phyloP scores from a whole-genome alignment of 2,113 vertebrate genomes.

The Eublepharis macularius region DNA sequence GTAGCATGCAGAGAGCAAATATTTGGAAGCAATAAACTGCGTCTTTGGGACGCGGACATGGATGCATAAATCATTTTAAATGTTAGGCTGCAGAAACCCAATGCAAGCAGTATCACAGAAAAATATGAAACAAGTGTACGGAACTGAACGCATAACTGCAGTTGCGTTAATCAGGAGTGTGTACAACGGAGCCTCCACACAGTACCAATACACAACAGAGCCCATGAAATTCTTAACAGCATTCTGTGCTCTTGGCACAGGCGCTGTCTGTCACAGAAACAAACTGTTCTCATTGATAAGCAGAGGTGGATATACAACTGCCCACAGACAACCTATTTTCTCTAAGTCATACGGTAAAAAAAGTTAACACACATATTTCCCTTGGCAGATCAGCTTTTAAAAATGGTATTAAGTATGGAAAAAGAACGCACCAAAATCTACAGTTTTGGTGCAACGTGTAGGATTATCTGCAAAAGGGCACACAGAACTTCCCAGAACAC shows the following conservation, averaged over 20 bases:
- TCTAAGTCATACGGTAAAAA: too few species aligned
- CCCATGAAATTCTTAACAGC: background rate
- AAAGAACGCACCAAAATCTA: too few species aligned
- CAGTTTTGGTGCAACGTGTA: too few species aligned
- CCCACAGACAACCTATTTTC: too few species aligned
- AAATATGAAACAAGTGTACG: background rate
- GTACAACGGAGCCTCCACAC: background rate
- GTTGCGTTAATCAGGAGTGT: background rate
- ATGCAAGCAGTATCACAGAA: conserved; percentile 30
- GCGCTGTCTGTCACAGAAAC: background rate
- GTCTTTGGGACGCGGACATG: conserved; percentile 40
- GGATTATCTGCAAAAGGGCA: too few species aligned
- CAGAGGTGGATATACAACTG: too few species aligned
- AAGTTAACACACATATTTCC: too few species aligned
- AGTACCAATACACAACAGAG: background rate
- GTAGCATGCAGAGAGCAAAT: conserved; percentile 28
- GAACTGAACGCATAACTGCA: too few species aligned
- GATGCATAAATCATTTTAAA: conserved; percentile 3
- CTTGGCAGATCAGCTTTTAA: too few species aligned
- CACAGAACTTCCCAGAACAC: too few species aligned
- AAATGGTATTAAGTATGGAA: too few species aligned
- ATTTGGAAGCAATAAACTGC: conserved; percentile 49
- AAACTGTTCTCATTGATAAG: background rate
- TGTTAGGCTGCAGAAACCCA: conserved; percentile 46
- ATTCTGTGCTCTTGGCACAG: too few species aligned